Conservation (phyloP, 1,140 invertebrate genomes). For the Aleiodes sp. region DNA sequence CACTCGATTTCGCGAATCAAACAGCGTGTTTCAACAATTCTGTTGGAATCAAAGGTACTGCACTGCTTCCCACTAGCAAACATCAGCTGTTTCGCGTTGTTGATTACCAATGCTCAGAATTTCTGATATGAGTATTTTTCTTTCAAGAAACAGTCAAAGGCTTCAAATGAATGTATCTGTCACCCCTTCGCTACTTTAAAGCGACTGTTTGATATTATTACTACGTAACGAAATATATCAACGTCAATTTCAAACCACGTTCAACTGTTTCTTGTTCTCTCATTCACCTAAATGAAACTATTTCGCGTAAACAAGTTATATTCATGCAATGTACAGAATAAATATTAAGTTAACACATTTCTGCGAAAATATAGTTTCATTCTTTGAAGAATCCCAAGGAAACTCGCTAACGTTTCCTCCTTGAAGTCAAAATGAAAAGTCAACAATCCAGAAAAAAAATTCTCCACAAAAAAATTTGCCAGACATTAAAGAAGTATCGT, state of each 20-base stretch:
- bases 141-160: no score
- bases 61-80: background rate
- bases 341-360: no score
- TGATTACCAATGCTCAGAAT: conserved; percentile 11
- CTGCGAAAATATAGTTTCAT: no score
- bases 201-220: no score
- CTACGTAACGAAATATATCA: no score
- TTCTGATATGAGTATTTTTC: background rate
- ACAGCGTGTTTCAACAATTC: conserved; percentile 28
- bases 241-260: no score
- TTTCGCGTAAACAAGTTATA: no score
- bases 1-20: conserved; percentile 25
- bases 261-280: no score
- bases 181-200: no score
- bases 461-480: background rate
- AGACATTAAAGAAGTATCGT: background rate
- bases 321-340: no score
- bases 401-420: background rate
- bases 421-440: background rate
- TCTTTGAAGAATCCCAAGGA: background rate
- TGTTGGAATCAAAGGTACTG: conserved; percentile 9
- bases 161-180: no score
- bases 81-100: background rate
- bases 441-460: background rate
- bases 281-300: no score